Base-by-base conservation (phyloP, 1,140 invertebrate genomes). In the Drosophila equinoxialis region DNA sequence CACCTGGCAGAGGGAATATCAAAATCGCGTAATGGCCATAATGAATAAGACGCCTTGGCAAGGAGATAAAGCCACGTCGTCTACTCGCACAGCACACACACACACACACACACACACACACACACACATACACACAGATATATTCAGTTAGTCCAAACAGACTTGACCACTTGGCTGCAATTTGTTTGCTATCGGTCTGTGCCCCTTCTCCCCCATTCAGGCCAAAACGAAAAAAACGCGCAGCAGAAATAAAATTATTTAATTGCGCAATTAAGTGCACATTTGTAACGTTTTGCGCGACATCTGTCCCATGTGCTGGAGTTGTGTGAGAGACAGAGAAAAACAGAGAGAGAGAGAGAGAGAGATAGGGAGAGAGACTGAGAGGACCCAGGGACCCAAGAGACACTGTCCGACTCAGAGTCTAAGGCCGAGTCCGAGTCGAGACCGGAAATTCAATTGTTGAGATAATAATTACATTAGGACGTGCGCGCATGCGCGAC, bases 381-480 rank as follows among this genome's bases (percentile, higher is more conserved):
- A 45, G 14, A 17, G 14, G 14, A 3, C 14, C 7, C 57, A 37
- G 67, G 41, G 62, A 11, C 26, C 33, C 30, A 70, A 30, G 64
- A 68, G 67, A 37, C 62, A 8, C 37, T 42, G 58, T 5, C 51
- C 17, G n/a, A 74, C 81, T 62, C 61, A 45, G 33, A 54, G 55
- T 20, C 33, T 6, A 51, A 30, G 30, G n/a, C 42, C 14, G 45
- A 20, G 45, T 17, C 45, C 1, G 17, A 74, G 75, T 71, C 55
- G 66, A 79, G 74, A 89, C 89, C 89, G 89, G 89, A 91, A 91
- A 91, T 91, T 91, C 89, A 91, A 91, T 91, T 91, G 89, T 91
- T 91, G 81, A 91, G 79, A 91, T 91, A 91, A 91, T 91, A 91
- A 91, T 91, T 91, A 89, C 89, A 91, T 91, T 91, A 91, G 89